A percentile compares a stretch with the other conserved stretches of the same genome.
Evolutionary conservation across 2,113 vertebrate genomes (phyloP).

Genomic region (Podilymbus podiceps): DNA sequence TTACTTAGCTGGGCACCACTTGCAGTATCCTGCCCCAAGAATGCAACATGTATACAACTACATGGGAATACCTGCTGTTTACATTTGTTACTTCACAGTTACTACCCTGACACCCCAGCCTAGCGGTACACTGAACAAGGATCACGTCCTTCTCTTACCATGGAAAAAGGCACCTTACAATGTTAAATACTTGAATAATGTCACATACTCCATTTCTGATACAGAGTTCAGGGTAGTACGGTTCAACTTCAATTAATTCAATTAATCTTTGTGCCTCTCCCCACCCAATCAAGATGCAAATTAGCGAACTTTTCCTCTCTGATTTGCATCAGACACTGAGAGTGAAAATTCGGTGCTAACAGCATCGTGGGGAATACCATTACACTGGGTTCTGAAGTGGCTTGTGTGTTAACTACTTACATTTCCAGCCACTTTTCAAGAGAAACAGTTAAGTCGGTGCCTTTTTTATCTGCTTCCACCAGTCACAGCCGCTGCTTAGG

Average conservation of each 20-base stretch:
- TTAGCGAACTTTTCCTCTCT: neutral
- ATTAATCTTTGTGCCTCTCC: neutral
- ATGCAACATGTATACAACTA: neutral
- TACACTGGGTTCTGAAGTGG: accelerated
- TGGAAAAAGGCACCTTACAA: neutral
- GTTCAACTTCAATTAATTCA: neutral
- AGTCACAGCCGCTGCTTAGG: accelerated
- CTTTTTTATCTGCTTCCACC: neutral
- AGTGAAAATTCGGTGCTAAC: neutral
- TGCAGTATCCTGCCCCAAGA: neutral
- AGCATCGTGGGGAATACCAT: accelerated
- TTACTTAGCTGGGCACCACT: accelerated
- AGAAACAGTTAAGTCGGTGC: accelerated
- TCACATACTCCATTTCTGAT: neutral
- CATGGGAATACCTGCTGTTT: neutral
- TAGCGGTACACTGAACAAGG: too few relatives aligned
- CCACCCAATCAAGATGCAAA: neutral
- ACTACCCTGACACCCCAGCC: accelerated
- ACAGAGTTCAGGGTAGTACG: neutral
- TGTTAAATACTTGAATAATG: neutral
- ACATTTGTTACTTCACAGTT: too few relatives aligned
- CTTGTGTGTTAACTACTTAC: too few relatives aligned
- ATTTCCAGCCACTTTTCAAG: neutral
- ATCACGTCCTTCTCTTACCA: neutral
- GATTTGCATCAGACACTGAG: neutral